phyloP scores from a whole-genome alignment of 2,113 vertebrate genomes.

The Upupa epops region DNA sequence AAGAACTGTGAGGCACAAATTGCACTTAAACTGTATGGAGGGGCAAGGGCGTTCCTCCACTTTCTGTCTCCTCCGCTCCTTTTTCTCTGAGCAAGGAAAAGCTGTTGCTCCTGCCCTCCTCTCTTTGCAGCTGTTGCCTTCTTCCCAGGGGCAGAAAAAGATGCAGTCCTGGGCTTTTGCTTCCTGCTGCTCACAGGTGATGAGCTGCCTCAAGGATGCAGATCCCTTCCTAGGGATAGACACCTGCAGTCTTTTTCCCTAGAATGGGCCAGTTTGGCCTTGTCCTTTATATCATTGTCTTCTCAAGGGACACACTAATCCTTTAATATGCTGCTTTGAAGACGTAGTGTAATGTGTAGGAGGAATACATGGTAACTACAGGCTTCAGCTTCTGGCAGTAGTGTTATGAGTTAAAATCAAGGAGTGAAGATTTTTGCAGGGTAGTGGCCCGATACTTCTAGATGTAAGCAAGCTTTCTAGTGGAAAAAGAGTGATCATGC shows the following conservation, averaged over 20 bases:
- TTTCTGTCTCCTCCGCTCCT: neutral
- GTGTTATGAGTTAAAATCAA: neutral
- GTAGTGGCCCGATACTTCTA: neutral
- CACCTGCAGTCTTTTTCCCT: neutral
- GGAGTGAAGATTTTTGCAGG: neutral
- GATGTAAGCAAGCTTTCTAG: neutral
- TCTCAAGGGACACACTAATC: neutral
- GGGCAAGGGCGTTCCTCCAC: neutral
- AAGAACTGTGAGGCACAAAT: accelerated
- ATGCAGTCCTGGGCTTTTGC: neutral
- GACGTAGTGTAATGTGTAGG: neutral
- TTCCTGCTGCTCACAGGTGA: neutral
- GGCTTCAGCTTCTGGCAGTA: neutral
- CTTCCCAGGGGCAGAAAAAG: neutral
- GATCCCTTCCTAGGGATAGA: neutral
- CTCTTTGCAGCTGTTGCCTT: neutral
- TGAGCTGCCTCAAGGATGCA: neutral
- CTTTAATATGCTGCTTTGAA: neutral
- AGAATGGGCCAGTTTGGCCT: neutral
- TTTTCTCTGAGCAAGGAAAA: neutral
- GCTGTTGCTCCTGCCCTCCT: neutral
- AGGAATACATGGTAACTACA: neutral
- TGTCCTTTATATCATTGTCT: neutral
- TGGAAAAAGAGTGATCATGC: neutral
- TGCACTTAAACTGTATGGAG: neutral